Evolutionary conservation across 1,140 invertebrate species (phyloP), one percentile per base, ranked within the genome.

Genomic region (Hypothenemus hampei): DNA sequence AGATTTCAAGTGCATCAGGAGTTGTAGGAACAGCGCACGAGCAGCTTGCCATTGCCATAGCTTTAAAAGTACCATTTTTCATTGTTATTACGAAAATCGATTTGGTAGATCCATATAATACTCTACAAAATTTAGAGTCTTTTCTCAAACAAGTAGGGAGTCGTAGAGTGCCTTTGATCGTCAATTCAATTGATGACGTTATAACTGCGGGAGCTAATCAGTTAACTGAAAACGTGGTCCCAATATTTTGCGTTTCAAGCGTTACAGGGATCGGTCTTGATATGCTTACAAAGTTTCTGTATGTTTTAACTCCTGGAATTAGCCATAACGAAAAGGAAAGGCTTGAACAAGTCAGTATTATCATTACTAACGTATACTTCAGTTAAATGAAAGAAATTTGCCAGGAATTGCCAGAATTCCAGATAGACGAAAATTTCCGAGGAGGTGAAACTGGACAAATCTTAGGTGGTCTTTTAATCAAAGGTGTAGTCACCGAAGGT

Each of bases 211-310:
- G 82, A 20, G 77, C 77, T 3, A 79, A 80, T 63, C 77, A 82
- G 57, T 71, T 80, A 15, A 77, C 77, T 6, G 76, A 80, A 22
- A 81, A 84, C 43, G 76, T 86, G 45, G 82, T 91, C 33, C 92
- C 96, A 7, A 88, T 98, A 60, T 94, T 98, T 70, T 84, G 82
- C 41, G 85, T 97, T n/a, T 97, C 93, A n/a, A 92, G 87, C 70
- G 93, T 98, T 0, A 92, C 84, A 11, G 96, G 96, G 1, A 77
- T 82, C 46, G 92, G 93, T 7, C 73, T 96, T 3, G 81, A 86
- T 60, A 74, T 88, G 22, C 74, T 96, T 2, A 87, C 87, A 49
- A 84, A 80, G 45, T 94, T 93, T 70, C 73, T 93, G 13, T 80
- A 87, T 70, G 73, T 84, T 26, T 64, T 89, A 4, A 85, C 89